Evolutionary conservation across 2,888 invertebrate species (phyloP).

Genomic region (Drosophila prostipennis): DNA sequence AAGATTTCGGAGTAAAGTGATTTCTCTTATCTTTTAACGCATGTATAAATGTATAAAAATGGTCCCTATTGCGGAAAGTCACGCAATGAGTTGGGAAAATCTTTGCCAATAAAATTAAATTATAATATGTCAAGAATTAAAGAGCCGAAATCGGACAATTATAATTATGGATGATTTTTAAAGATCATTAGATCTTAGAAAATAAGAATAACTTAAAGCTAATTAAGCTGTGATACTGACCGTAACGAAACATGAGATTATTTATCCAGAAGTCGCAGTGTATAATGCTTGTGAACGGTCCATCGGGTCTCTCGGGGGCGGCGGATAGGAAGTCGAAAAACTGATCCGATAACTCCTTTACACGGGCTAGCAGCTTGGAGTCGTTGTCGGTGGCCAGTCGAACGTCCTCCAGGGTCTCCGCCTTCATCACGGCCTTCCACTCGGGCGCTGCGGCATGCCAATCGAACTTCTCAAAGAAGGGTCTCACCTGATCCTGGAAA

Average conservation of each 20-base stretch:
- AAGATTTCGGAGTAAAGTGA: background rate
- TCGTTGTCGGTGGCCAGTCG: slow-evolving; percentile 51
- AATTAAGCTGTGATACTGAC: slow-evolving; percentile 33
- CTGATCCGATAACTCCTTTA: slow-evolving; percentile 42
- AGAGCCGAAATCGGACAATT: too few species aligned
- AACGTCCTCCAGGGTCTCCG: slow-evolving; percentile 57
- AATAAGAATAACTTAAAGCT: too few species aligned
- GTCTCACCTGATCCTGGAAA: slow-evolving; percentile 44
- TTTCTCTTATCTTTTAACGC: background rate
- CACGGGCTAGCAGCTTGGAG: slow-evolving; percentile 14
- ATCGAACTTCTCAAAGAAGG: slow-evolving; percentile 61
- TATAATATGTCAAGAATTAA: too few species aligned
- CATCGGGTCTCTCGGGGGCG: slow-evolving; percentile 41
- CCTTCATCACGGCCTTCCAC: slow-evolving; percentile 56
- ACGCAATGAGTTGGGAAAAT: background rate
- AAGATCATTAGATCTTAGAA: too few species aligned
- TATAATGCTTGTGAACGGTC: slow-evolving; percentile 55
- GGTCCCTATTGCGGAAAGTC: background rate
- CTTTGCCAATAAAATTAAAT: too few species aligned
- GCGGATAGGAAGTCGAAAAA: slow-evolving; percentile 57
- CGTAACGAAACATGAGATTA: slow-evolving; percentile 68
- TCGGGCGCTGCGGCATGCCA: slow-evolving; percentile 68
- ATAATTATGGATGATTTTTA: too few species aligned
- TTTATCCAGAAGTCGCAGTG: slow-evolving; percentile 66
- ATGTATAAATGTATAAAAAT: background rate